Conservation (phyloP, 2,113 vertebrate species). For the Orientallactaga bullata region DNA sequence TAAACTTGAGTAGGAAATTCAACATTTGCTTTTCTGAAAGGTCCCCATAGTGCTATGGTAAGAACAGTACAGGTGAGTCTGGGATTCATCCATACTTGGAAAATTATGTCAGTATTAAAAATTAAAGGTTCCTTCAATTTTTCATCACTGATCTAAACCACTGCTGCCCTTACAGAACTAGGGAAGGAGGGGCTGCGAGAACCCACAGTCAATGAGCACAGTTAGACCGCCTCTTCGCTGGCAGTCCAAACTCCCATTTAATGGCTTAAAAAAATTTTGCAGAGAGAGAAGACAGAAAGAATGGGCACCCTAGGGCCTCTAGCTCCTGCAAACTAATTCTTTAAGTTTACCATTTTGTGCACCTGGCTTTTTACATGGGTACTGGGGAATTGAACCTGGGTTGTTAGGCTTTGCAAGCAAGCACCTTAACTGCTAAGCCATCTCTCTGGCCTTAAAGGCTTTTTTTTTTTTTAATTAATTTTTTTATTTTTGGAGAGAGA, state of each 20-base stretch:
- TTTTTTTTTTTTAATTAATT: no score
- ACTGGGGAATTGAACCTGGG: no score
- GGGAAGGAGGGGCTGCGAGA: background rate
- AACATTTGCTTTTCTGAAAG: background rate
- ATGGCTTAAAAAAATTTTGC: slow-evolving; percentile 18
- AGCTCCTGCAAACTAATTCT: no score
- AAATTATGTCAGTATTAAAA: slow-evolving; percentile 46
- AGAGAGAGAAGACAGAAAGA: no score
- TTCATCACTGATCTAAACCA: background rate
- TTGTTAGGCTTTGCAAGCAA: no score
- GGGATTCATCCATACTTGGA: background rate
- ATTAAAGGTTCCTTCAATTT: background rate
- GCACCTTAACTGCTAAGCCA: no score
- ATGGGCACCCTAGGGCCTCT: no score
- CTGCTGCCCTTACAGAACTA: background rate
- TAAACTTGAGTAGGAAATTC: background rate
- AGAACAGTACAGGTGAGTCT: background rate
- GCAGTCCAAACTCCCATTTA: background rate
- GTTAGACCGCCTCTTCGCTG: background rate
- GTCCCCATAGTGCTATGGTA: background rate
- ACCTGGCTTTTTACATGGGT: no score
- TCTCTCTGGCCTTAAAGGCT: no score
- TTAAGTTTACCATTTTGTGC: no score
- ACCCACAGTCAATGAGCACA: background rate
- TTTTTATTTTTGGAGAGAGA: no score